Base-by-base conservation (phyloP, 2,113 vertebrate genomes). In the Typhlomys cinereus region DNA sequence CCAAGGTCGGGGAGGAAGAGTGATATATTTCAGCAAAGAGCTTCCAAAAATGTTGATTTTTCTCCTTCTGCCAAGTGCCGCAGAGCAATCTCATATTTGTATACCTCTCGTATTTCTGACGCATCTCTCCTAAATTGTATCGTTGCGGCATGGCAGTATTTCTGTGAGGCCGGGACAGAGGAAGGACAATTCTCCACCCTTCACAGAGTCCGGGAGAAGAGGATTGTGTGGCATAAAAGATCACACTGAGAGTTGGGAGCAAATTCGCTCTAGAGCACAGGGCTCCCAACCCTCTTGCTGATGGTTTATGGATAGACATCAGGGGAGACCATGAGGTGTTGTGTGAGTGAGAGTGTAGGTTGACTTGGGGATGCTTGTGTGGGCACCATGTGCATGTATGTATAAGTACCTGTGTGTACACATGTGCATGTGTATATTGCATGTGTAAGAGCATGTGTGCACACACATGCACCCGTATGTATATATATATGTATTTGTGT, bases 1-100 rank as follows among this genome's bases (percentile, higher is more conserved):
- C 96, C 97, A 97, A 97, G 98, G 98, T 97, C 94, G 66, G 95
- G 88, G 46, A 97, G 92, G 91, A 96, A 96, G 94, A 96, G 62
- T 85, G 74, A 94, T 93, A 93, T 75, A 71, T 95, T 92, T 96
- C 1, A 0, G 85, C 67, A 52, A 88, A 93, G 85, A 95, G 85
- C 94, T 95, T 97, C 94, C 50, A 71, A 88, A 95, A 93, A 36
- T 96, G 95, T 96, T 96, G 95, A 83, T 88, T 95, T 92, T 96
- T 79, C 76, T 93, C 89, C 73, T 78, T 69, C 64, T 85, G 82
- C 89, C 83, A 94, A 88, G 85, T 25, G 31, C 88, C 59, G 0
- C 61, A 27, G 46, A 83, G 87, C 91, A 92, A 93, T 95, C 91
- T 79, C 48, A 29, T 92, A 74, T 96, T 96, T 95, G 93, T 96